Evolutionary conservation across 1,140 invertebrate genomes (phyloP), one percentile per base, ranked within the genome.

Genomic region (Protaetia brevitarsis): DNA sequence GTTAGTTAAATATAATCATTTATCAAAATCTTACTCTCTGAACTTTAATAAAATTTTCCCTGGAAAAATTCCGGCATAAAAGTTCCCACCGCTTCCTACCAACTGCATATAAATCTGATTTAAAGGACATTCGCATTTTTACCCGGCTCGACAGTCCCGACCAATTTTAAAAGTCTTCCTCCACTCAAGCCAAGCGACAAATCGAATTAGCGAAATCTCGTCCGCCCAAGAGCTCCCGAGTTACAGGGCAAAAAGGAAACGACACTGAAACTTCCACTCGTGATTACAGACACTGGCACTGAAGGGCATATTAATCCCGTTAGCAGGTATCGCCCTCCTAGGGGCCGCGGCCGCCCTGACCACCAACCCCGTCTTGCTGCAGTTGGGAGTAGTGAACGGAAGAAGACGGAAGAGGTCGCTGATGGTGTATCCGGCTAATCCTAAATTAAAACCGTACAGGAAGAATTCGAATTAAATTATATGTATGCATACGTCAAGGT

Each of bases 281-380:
- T 62, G 57, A 66, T 73, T 72, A 57, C 72, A 85, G 82, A 79
- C 77, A 3, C 76, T 83, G 26, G 81, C 82, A 45, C 73, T 85
- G 26, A 91, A 90, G 78, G 81, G 84, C 27, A 76, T 88, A n/a
- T 73, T 89, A 11, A 83, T 87, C 71, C 90, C 90, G 0, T 77
- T 93, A 66, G 90, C 90, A 7, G 90, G 89, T 29, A 85, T 91
- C 7, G 90, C 91, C 1, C 79, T 93, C 7, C 81, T 93, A 26
- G 90, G 90, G 19, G 89, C 89, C 4, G 89, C 90, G 0, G 90
- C 90, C 19, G 88, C 89, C 2, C 78, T 92, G 31, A 88, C 89
- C 31, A 86, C 86, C 56, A 91, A 92, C 78, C 90, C 91, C 1
- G 82, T 91, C 28, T 81, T 93, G 10, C 76, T 93, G 4, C 90